Conservation (phyloP, 2,113 vertebrate genomes). For the Piaya cayana region DNA sequence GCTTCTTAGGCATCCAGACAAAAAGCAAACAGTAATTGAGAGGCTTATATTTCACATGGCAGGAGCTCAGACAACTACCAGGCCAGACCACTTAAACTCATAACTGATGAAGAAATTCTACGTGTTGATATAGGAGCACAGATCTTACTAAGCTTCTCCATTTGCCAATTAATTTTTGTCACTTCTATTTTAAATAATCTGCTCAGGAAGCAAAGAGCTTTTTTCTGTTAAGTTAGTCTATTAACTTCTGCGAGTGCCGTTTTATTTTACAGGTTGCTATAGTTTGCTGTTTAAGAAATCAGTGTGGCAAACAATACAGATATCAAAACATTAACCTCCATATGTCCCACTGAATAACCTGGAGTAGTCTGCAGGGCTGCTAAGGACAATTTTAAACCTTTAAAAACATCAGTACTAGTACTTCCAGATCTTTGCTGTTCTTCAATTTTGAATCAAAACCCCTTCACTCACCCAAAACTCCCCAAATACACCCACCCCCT, state of each 20-base stretch:
- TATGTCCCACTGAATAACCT: background rate
- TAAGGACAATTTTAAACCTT: background rate
- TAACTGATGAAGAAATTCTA: background rate
- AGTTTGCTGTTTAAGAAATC: background rate
- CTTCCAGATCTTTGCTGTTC: background rate
- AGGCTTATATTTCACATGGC: background rate
- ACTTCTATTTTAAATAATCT: background rate
- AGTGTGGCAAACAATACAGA: rapidly evolving
- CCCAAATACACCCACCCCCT: no score
- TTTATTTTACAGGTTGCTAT: background rate
- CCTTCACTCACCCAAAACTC: no score
- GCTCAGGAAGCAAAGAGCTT: background rate
- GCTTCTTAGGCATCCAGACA: background rate
- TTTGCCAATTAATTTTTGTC: background rate
- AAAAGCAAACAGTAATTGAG: background rate
- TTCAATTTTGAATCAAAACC: background rate
- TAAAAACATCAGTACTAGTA: background rate
- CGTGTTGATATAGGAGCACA: background rate
- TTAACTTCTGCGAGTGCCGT: background rate
- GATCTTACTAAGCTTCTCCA: background rate
- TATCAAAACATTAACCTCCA: background rate
- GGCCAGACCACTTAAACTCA: background rate
- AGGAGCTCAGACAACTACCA: background rate
- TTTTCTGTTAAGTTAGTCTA: background rate
- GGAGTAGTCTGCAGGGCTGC: background rate